A percentile compares a stretch with the other conserved stretches of the same genome.
phyloP scores from a whole-genome alignment of 2,113 vertebrate genomes.

The Pipa parva region DNA sequence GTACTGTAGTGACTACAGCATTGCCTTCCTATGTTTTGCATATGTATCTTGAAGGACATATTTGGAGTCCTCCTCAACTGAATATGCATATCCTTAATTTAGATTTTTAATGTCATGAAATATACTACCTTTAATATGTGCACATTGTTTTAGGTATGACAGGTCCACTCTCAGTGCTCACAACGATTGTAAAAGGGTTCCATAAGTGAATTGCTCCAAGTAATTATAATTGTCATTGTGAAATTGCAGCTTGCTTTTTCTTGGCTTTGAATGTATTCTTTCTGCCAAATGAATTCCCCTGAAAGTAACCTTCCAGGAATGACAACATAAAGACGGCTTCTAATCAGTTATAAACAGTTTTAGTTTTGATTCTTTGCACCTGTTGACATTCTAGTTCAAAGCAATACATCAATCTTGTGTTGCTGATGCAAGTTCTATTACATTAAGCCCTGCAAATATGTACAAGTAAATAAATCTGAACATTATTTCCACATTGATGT shows the following conservation, averaged over 20 bases:
- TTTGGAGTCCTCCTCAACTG: too few species aligned
- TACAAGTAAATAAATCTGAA: conserved; percentile 13
- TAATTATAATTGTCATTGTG: conserved; percentile 36
- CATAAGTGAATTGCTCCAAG: conserved; percentile 6
- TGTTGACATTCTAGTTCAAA: conserved; percentile 37
- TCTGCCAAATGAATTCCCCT: conserved; percentile 37
- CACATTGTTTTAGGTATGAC: background rate
- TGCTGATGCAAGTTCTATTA: conserved; percentile 20
- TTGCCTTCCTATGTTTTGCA: too few species aligned
- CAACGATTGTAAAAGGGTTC: conserved; percentile 5
- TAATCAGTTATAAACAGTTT: conserved; percentile 34
- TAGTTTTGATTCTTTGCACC: conserved; percentile 25
- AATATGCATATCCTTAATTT: too few species aligned
- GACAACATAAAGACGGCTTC: conserved; percentile 34
- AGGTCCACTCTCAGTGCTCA: background rate
- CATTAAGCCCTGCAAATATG: conserved; percentile 27
- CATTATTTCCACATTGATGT: background rate
- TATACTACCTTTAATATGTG: too few species aligned
- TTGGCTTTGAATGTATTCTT: conserved; percentile 20
- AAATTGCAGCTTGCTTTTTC: conserved; percentile 31
- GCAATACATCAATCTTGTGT: conserved; percentile 23
- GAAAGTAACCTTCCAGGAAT: conserved; percentile 37
- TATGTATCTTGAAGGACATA: too few species aligned
- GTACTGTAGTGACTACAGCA: too few species aligned
- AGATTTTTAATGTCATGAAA: too few species aligned